A percentile compares a stretch with the other conserved stretches of the same genome.
These are phyloP conservation scores for Muraenolepis orangiensis DNA, from an alignment of 2,797 vertebrate species.

Conservation along the genomic window DNA sequence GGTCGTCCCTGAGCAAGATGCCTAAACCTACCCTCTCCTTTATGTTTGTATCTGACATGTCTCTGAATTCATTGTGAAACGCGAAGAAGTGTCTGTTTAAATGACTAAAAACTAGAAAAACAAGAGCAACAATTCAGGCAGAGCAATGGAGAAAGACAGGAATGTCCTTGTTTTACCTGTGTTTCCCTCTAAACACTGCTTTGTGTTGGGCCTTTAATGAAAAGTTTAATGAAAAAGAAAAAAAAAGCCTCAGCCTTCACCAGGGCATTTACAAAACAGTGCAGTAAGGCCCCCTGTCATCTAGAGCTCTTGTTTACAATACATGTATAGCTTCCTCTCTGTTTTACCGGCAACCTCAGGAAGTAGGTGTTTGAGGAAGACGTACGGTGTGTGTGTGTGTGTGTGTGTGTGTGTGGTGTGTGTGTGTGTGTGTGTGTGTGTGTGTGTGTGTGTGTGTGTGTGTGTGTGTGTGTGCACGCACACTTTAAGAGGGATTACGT, in stretches of 20 bases:
- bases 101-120: neutral
- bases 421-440: slow-evolving; percentile 6
- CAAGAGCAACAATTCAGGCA: neutral
- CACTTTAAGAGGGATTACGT: slow-evolving; percentile 31
- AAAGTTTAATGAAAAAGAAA: slow-evolving; percentile 15
- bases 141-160: neutral
- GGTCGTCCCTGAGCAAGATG: neutral
- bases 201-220: too few relatives aligned
- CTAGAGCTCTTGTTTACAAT: slow-evolving; percentile 19
- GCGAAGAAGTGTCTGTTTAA: neutral
- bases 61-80: neutral
- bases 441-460: slow-evolving; percentile 8
- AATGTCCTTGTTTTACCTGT: neutral
- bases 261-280: slow-evolving; percentile 7
- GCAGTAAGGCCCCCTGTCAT: neutral
- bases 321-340: slow-evolving; percentile 21
- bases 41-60: too few relatives aligned
- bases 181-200: neutral
- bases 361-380: neutral
- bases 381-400: slow-evolving; percentile 1
- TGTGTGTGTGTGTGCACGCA: neutral
- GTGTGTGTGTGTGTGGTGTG: slow-evolving; percentile 5
- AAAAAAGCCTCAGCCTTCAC: neutral
- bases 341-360: slow-evolving; percentile 8
- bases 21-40: neutral